Percentiles rank a stretch among this genome's conserved stretches.
Evolutionary conservation across 2,113 vertebrate genomes (phyloP).

Genomic region (Eretmochelys imbricata): DNA sequence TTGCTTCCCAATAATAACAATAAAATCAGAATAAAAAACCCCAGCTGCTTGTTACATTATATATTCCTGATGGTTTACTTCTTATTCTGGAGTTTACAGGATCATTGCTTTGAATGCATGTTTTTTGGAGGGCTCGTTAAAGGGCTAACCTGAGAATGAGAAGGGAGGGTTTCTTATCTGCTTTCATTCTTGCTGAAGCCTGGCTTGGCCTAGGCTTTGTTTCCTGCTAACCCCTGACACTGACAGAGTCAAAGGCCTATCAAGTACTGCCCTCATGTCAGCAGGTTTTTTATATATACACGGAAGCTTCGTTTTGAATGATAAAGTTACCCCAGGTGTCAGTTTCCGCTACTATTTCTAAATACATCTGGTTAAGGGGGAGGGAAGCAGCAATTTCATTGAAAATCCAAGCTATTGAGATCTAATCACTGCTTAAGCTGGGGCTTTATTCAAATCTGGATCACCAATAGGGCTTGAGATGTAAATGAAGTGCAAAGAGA

Average conservation of each 20-base stretch:
- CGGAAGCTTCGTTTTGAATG: constrained; percentile 59
- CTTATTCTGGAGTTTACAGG: constrained; percentile 61
- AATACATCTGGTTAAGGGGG: constrained; percentile 58
- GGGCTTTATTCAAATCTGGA: constrained; percentile 83
- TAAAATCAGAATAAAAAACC: constrained; percentile 63
- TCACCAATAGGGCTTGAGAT: constrained; percentile 81
- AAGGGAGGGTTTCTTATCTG: constrained; percentile 68
- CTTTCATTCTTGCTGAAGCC: constrained; percentile 62
- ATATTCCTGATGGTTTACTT: constrained; percentile 65
- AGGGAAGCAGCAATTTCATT: constrained; percentile 70
- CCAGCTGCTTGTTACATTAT: constrained; percentile 43
- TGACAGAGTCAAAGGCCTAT: constrained; percentile 76
- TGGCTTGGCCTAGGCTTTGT: constrained; percentile 75
- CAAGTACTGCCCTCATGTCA: constrained; percentile 75
- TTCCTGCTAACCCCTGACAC: constrained; percentile 76
- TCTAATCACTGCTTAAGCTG: constrained; percentile 82
- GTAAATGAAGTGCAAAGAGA: constrained; percentile 82
- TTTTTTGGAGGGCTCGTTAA: constrained; percentile 52
- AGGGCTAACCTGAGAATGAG: constrained; percentile 67
- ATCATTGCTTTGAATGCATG: constrained; percentile 65
- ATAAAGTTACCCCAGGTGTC: constrained; percentile 82
- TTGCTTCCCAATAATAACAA: constrained; percentile 77
- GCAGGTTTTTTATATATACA: constrained; percentile 23
- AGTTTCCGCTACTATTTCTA: constrained; percentile 76
- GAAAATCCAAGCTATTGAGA: constrained; percentile 82